A percentile compares a stretch with the other conserved stretches of the same genome.
phyloP scores from a whole-genome alignment of 2,888 invertebrate species.

The Ephialtes manifestator region DNA sequence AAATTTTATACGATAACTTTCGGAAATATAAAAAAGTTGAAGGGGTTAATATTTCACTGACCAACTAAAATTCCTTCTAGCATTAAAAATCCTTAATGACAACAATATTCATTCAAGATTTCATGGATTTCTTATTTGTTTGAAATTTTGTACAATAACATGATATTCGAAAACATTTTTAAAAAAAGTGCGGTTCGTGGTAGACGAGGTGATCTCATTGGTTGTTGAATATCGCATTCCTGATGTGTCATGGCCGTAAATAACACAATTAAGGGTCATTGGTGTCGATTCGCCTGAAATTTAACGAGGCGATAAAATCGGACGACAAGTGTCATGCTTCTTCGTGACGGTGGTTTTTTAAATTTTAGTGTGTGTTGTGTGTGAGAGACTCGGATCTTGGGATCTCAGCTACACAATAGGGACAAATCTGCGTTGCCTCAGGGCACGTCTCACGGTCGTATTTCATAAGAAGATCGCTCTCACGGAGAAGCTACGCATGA shows the following conservation, averaged over 20 bases:
- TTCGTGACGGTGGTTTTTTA: slow-evolving; percentile 33
- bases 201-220: slow-evolving; percentile 69
- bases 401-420: slow-evolving; percentile 73
- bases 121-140: slow-evolving; percentile 17
- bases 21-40: no score
- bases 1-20: no score
- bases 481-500: neutral
- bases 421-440: slow-evolving; percentile 68
- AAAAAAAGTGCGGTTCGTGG: slow-evolving; percentile 5
- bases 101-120: slow-evolving; percentile 25
- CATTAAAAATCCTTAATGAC: neutral
- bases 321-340: slow-evolving; percentile 83
- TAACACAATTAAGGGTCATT: slow-evolving; percentile 79
- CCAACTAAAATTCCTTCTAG: no score
- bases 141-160: neutral
- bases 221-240: slow-evolving; percentile 74
- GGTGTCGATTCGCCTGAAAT: slow-evolving; percentile 78
- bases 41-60: no score
- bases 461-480: slow-evolving; percentile 62
- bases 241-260: slow-evolving; percentile 68
- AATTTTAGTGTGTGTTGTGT: slow-evolving; percentile 12
- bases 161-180: neutral
- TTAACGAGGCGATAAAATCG: slow-evolving; percentile 84
- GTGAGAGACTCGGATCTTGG: slow-evolving; percentile 23
- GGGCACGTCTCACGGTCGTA: slow-evolving; percentile 75